Percentiles rank a stretch among this genome's conserved stretches.
These are phyloP conservation scores for Odontophorus gujanensis DNA, from an alignment of 2,113 vertebrate genomes.

Conservation along the genomic window DNA sequence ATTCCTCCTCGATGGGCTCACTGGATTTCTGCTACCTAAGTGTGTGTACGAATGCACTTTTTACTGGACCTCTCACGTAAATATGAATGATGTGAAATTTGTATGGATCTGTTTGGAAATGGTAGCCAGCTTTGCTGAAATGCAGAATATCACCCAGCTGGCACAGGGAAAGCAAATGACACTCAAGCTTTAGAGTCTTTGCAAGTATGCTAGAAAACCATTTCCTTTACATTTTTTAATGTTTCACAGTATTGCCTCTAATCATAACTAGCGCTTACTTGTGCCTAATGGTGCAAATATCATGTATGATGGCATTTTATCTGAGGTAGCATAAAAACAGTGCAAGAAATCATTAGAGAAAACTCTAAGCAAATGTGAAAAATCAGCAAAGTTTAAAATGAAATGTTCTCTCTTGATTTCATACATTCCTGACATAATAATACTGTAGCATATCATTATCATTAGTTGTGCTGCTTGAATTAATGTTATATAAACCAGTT, in stretches of 20 bases:
- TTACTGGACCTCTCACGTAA: slow-evolving; percentile 16
- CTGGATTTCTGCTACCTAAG: slow-evolving; percentile 4
- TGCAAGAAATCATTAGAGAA: slow-evolving; percentile 74
- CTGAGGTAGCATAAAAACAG: slow-evolving; percentile 72
- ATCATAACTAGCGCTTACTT: slow-evolving; percentile 70
- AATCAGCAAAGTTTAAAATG: slow-evolving; percentile 80
- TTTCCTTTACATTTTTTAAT: slow-evolving; percentile 66
- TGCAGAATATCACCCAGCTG: slow-evolving; percentile 18
- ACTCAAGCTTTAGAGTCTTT: slow-evolving; percentile 34
- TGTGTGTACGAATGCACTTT: not conserved
- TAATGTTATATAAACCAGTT: slow-evolving; percentile 58
- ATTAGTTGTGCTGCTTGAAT: slow-evolving; percentile 66
- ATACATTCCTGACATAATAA: slow-evolving; percentile 69
- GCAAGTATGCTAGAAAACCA: slow-evolving; percentile 31
- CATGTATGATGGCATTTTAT: slow-evolving; percentile 72
- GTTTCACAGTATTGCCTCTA: slow-evolving; percentile 59
- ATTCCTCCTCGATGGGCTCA: not conserved
- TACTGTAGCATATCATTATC: slow-evolving; percentile 54
- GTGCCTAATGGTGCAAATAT: slow-evolving; percentile 74
- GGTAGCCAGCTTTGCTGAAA: slow-evolving; percentile 36
- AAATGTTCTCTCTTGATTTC: slow-evolving; percentile 72
- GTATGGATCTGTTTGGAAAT: slow-evolving; percentile 42
- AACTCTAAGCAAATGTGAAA: slow-evolving; percentile 79
- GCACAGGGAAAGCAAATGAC: slow-evolving; percentile 40
- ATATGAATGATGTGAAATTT: not conserved